phyloP scores from a whole-genome alignment of 2,888 invertebrate species.

The Rapana venosa region DNA sequence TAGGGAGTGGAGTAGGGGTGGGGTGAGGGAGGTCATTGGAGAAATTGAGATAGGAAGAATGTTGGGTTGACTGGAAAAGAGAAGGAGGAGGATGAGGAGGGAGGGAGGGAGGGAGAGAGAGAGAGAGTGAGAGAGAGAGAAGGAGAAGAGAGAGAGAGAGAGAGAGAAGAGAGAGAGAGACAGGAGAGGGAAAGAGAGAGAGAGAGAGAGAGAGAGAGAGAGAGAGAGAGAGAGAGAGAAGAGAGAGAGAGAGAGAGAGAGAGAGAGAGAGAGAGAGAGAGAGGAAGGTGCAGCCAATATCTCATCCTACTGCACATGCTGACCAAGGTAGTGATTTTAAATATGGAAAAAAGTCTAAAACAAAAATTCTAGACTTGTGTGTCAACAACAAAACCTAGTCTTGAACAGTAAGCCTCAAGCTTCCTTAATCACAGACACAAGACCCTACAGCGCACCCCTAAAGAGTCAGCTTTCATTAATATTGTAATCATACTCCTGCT shows the following conservation, averaged over 20 bases:
- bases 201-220: neutral
- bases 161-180: neutral
- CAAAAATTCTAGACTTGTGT: too few species aligned
- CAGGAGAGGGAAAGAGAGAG: neutral
- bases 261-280: slow-evolving; percentile 15
- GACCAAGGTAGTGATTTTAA: too few species aligned
- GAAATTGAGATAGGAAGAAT: neutral
- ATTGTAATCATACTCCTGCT: neutral
- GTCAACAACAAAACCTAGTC: too few species aligned
- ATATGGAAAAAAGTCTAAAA: too few species aligned
- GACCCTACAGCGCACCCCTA: neutral
- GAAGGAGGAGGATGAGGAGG: neutral
- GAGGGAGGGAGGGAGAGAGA: neutral
- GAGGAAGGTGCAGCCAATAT: too few species aligned
- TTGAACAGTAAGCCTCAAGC: too few species aligned
- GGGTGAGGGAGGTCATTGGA: too few species aligned
- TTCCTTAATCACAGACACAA: neutral
- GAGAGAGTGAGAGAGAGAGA: slow-evolving; percentile 12
- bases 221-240: slow-evolving; percentile 14
- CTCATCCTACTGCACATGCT: too few species aligned
- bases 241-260: slow-evolving; percentile 18
- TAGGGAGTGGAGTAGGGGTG: too few species aligned
- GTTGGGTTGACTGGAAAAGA: neutral
- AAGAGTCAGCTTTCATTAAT: neutral
- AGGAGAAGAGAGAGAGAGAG: slow-evolving; percentile 18